Evolutionary conservation across 2,888 invertebrate genomes (phyloP).

Genomic region (Eupithecia subumbrata): DNA sequence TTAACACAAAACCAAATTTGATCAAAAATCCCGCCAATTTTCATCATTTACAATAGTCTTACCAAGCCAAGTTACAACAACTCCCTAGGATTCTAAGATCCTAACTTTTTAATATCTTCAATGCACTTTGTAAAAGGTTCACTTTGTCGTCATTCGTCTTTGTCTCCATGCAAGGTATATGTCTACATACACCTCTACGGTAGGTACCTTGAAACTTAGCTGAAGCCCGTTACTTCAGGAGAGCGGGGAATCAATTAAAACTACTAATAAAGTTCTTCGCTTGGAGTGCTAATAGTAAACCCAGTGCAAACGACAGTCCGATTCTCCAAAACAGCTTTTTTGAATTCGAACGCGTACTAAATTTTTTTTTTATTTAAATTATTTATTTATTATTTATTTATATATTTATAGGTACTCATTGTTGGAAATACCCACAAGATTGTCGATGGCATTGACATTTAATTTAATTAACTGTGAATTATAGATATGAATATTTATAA

Average conservation of each 20-base stretch:
- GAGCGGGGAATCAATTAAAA: conserved; percentile 73
- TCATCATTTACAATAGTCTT: not conserved
- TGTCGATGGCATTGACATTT: too few species aligned
- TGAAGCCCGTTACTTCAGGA: conserved; percentile 62
- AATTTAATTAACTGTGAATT: too few species aligned
- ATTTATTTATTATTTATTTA: too few species aligned
- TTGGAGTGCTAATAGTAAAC: conserved; percentile 21
- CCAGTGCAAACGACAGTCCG: not conserved
- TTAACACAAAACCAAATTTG: not conserved
- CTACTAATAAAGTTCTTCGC: conserved; percentile 61
- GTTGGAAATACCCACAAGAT: too few species aligned
- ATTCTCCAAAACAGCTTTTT: not conserved
- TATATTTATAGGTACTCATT: too few species aligned
- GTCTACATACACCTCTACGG: conserved; percentile 35
- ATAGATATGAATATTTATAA: too few species aligned
- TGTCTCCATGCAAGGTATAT: not conserved
- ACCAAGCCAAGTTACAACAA: not conserved
- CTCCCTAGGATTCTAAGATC: not conserved
- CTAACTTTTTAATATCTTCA: not conserved
- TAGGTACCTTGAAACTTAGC: conserved; percentile 53
- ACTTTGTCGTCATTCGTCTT: not conserved
- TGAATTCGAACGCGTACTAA: not conserved
- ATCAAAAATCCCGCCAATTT: not conserved
- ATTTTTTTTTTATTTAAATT: too few species aligned
- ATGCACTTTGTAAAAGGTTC: not conserved